phyloP scores from a whole-genome alignment of 2,113 vertebrate genomes.

The Elanoides forficatus region DNA sequence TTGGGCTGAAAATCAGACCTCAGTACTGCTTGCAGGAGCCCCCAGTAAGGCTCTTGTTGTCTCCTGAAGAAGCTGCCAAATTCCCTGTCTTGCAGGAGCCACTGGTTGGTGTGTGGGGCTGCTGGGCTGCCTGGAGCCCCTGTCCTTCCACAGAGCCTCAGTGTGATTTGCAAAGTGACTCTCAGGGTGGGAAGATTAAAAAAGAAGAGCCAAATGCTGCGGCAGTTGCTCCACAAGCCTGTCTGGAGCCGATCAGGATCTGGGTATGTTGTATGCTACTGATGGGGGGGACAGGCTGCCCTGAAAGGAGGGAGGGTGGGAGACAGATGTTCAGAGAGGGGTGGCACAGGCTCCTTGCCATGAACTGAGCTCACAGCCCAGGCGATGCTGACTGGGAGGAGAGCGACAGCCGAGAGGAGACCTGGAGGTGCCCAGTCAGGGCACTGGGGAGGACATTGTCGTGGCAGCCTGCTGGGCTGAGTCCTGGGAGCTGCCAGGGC shows the following conservation, averaged over 20 bases:
- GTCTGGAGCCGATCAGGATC: rapidly evolving
- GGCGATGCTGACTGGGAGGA: neutral
- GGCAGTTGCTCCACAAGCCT: neutral
- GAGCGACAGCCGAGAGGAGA: neutral
- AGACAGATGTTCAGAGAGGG: neutral
- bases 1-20: neutral
- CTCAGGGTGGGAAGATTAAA: neutral
- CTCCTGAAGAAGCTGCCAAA: neutral
- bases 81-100: rapidly evolving
- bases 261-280: neutral
- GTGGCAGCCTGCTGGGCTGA: neutral
- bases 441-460: neutral
- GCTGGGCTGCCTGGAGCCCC: neutral
- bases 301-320: neutral
- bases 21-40: neutral
- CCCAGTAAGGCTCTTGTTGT: neutral
- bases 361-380: neutral
- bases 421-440: neutral
- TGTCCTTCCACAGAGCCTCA: neutral
- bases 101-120: rapidly evolving
- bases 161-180: neutral
- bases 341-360: rapidly evolving
- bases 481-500: neutral
- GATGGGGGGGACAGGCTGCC: neutral
- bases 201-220: neutral